Conservation (phyloP, 2,888 invertebrate species). For the Ectemnius continuus region DNA sequence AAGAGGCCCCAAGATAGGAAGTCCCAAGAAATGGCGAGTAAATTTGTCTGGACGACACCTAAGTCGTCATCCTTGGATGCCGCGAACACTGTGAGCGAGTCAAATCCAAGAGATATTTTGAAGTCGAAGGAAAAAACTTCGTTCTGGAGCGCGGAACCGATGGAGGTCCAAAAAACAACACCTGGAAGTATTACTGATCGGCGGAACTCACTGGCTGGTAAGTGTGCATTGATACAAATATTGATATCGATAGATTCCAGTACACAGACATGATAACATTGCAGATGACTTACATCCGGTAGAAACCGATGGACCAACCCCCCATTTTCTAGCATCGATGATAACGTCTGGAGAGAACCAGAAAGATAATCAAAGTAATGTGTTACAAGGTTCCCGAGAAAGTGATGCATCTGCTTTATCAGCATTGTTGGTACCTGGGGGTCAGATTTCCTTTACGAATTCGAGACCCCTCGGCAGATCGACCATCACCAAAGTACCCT, state of each 20-base stretch:
- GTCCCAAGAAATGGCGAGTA: constrained; percentile 55
- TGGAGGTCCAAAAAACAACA: constrained; percentile 22
- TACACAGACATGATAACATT: constrained; percentile 4
- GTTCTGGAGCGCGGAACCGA: constrained; percentile 23
- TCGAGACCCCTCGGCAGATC: constrained; percentile 79
- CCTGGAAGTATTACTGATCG: constrained; percentile 15
- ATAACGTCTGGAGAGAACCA: constrained; percentile 28
- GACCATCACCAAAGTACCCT: constrained; percentile 82
- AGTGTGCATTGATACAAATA: neutral
- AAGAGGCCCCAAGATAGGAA: constrained; percentile 39
- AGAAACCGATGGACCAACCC: constrained; percentile 19
- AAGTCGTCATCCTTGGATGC: constrained; percentile 34
- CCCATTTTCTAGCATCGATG: constrained; percentile 8
- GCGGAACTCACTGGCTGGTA: constrained; percentile 33
- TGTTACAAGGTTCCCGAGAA: constrained; percentile 71
- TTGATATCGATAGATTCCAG: neutral
- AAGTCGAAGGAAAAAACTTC: constrained; percentile 27
- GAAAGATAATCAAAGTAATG: constrained; percentile 35
- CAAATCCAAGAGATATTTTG: constrained; percentile 21
- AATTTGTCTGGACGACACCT: constrained; percentile 68
- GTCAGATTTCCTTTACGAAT: constrained; percentile 77
- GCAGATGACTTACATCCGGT: constrained; percentile 27
- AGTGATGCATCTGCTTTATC: constrained; percentile 80
- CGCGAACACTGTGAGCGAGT: constrained; percentile 14
- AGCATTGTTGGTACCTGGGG: constrained; percentile 83